Conservation (phyloP, 2,113 vertebrate genomes). For the Sorex araneus region DNA sequence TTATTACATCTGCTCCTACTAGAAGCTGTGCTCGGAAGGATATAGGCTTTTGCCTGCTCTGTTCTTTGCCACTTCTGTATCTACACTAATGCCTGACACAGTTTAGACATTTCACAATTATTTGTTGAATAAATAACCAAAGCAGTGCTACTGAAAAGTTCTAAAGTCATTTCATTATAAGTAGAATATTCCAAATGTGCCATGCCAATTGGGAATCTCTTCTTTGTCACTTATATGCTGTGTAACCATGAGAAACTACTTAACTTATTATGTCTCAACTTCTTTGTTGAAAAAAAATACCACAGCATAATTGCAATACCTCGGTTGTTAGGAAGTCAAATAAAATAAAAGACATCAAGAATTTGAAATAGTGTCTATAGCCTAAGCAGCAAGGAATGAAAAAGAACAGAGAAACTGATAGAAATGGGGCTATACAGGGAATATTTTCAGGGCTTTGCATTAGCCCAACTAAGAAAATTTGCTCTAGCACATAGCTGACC, state of each 20-base stretch:
- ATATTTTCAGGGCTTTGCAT: not conserved
- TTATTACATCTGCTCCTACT: not conserved
- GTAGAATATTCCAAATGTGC: not conserved
- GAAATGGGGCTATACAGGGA: not conserved
- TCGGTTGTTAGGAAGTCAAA: not conserved
- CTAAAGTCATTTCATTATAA: not conserved
- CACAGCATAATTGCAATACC: not conserved
- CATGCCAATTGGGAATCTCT: not conserved
- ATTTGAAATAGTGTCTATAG: not conserved
- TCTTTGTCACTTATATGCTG: not conserved
- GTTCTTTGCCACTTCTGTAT: not conserved
- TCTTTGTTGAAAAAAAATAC: constrained; percentile 49
- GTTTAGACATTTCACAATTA: not conserved
- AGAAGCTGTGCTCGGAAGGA: not conserved
- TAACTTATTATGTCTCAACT: constrained; percentile 5
- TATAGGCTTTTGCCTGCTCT: not conserved
- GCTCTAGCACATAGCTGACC: not conserved
- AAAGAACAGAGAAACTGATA: not conserved
- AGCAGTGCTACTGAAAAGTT: not conserved
- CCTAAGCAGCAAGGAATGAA: not conserved
- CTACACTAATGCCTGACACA: not conserved
- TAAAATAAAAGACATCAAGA: not conserved
- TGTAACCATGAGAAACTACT: not conserved
- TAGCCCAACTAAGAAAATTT: not conserved
- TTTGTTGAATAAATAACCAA: constrained; percentile 40